Conservation (phyloP, 1,140 invertebrate species). For the Aporrectodea caliginosa region DNA sequence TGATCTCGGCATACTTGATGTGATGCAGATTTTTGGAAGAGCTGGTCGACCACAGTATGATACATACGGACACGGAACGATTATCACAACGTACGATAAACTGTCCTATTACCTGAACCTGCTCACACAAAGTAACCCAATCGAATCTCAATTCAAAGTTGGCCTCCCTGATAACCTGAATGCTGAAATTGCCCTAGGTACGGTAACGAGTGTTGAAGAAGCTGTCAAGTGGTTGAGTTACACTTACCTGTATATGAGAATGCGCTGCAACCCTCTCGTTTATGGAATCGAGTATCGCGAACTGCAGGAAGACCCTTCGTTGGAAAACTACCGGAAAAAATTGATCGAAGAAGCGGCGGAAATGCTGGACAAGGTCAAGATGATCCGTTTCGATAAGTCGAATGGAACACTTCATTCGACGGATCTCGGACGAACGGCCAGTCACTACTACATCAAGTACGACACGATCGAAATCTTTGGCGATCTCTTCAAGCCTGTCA, state of each 20-base stretch:
- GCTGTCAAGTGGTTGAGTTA: conserved; percentile 97
- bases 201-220: conserved; percentile 90
- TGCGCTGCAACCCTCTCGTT: conserved; percentile 84
- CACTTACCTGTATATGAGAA: conserved; percentile 91
- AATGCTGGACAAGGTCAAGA: conserved; percentile 82
- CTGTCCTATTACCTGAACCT: conserved; percentile 88
- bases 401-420: conserved; percentile 75
- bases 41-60: conserved; percentile 86
- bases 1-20: conserved; percentile 93
- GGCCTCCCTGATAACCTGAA: conserved; percentile 93
- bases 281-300: conserved; percentile 77
- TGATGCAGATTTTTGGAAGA: conserved; percentile 98
- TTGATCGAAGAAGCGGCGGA: conserved; percentile 76
- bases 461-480: conserved; percentile 80
- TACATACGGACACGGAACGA: conserved; percentile 76
- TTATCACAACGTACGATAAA: conserved; percentile 91
- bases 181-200: conserved; percentile 91
- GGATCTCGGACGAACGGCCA: conserved; percentile 91
- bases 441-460: conserved; percentile 96
- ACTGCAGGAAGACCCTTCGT: conserved; percentile 71
- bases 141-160: conserved; percentile 93
- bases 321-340: conserved; percentile 69
- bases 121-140: conserved; percentile 93
- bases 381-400: conserved; percentile 84
- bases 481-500: conserved; percentile 66